Base-by-base conservation (phyloP, 2,888 invertebrate species). In the Yponomeuta evonymella region DNA sequence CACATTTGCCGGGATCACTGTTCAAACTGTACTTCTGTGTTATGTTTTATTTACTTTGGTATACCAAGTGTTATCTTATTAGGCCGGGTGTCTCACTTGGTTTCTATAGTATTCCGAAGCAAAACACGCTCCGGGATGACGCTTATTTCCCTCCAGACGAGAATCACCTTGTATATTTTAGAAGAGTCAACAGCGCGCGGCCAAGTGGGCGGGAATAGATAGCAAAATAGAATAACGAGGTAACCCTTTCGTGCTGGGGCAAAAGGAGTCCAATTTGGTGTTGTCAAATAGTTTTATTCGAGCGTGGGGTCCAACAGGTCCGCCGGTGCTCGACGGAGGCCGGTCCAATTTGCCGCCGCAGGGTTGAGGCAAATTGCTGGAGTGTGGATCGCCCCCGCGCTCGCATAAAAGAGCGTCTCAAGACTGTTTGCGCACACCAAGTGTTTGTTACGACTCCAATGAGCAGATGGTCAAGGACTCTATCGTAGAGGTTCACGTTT, bases 251-350 rank as follows among this genome's bases (percentile, higher is more conserved):
- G 67, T 43, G 64, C 64, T 64, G 64, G 64, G 64, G n/a, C 67
- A 10, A 48, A 48, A 68, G 68, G 68, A 48, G 48, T 68, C 68
- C 68, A 68, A 67, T 69, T n/a, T 63, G 23, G 23, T 33, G 33
- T n/a, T 62, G 62, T 33, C 69, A 70, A 70, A 70, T 70, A 70
- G 69, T 70, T 70, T 70, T 70, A 70, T 70, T 30, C 33, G 48
- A 51, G 29, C 51, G 48, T 23, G 68, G 68, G 68, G 68, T 51
- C 69, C 62, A 70, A 70, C 62, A 70, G 69, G 63, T 36, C 69
- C 33, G 51, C 51, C 15, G 51, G 51, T 58, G 12, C 51, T 58
- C 51, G 51, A 58, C 51, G 51, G 51, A 12, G 51, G 51, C 15
- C 51, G 51, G 51, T 58, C 51, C 51, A 58, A 58, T 58, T 58